Base-by-base conservation (phyloP, 2,888 invertebrate genomes). In the Euzophera pinguis region DNA sequence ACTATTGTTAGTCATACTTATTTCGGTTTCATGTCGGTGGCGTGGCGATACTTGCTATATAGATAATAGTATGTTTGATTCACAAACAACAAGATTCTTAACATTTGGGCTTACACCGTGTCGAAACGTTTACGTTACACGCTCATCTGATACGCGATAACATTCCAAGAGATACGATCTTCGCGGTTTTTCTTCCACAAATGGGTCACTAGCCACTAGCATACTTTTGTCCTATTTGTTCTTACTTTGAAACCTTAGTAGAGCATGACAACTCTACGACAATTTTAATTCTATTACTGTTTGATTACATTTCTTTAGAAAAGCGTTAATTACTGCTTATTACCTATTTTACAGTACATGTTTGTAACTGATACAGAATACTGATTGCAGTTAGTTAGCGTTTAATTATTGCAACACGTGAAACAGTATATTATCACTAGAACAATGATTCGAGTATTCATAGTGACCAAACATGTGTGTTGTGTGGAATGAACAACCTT, bases 131-230 rank as follows among this genome's bases (percentile, higher is more conserved):
- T 73, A 64, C 61, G 65, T 69, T 71, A 67, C 63, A 69, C 62
- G 67, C 71, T 64, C 60, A 62, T 70, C 71, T 69, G 68, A 73
- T 73, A 70, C 64, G 69, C 66, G 72, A 75, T 73, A 71, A 68
- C 71, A 69, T 67, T 70, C 63, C 60, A 57, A 62, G 43, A 60
- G 63, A 63, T 64, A 66, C 56, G 58, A 58, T 54, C 45, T 53
- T 55, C 53, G 53, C 48, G 48, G 49, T 54, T 59, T 56, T 54
- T 51, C 49, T 55, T 38, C 45, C 32, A 50, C 47, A 56, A 45
- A 53, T 43, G 17, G 43, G 48, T 50, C 45, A 17, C 53, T 38
- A 22, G 12, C 34, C 10, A 27, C 35, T 27, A 22, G 22, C 22
- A 29, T 48, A 47, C 41, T 53, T 39, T 52, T 45, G 43, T 47